A percentile compares a stretch with the other conserved stretches of the same genome.
phyloP scores from a whole-genome alignment of 2,113 vertebrate species.

The Antennarius striatus region DNA sequence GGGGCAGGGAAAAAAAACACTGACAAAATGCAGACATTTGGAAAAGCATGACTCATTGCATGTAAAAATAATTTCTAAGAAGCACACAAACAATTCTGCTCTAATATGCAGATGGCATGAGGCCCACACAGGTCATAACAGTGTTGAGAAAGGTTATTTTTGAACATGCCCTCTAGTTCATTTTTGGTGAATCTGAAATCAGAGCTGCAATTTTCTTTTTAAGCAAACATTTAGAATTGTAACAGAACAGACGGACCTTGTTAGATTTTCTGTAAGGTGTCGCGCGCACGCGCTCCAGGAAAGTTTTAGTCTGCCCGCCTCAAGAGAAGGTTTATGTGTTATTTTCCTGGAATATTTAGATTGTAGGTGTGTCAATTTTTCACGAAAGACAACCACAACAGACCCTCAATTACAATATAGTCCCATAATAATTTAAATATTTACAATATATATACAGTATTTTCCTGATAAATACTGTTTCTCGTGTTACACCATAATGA shows the following conservation, averaged over 20 bases:
- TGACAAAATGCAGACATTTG: conserved; percentile 1
- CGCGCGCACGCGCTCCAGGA: not conserved
- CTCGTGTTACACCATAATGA: not conserved
- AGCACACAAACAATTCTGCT: not conserved
- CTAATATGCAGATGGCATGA: not conserved
- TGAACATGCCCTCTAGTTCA: not conserved
- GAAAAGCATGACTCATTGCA: not conserved
- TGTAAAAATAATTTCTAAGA: not conserved
- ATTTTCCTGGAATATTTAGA: conserved; percentile 24
- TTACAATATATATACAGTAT: not conserved
- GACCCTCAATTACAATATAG: not conserved
- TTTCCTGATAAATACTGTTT: not conserved
- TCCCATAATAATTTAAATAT: too few relatives aligned
- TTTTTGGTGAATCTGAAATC: not conserved
- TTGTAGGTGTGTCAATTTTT: conserved; percentile 16
- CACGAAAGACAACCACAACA: not conserved
- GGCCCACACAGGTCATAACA: not conserved
- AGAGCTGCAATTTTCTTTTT: not conserved
- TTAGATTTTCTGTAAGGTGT: not conserved
- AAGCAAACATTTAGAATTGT: not conserved
- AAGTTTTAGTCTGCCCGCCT: not conserved
- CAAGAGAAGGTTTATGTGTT: conserved; percentile 14
- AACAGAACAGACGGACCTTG: not conserved
- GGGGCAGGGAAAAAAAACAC: too few relatives aligned
- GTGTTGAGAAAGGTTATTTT: not conserved